These are phyloP conservation scores for Parnassius smintheus DNA, from an alignment of 2,888 invertebrate genomes.

Conservation along the genomic window DNA sequence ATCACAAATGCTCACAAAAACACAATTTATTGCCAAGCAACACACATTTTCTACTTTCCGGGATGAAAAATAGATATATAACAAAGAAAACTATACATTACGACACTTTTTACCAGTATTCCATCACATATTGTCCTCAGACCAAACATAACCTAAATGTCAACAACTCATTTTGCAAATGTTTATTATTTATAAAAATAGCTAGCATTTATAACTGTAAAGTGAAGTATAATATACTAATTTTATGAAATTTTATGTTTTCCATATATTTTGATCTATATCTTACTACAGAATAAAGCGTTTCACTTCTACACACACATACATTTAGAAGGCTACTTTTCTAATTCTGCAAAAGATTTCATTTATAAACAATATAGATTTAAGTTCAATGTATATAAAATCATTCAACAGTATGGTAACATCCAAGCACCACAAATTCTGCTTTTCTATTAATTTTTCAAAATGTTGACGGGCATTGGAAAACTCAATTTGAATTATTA, in stretches of 20 bases:
- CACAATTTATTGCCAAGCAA: constrained; percentile 47
- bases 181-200: not conserved
- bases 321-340: no score
- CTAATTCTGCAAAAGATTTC: no score
- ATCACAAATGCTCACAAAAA: constrained; percentile 75
- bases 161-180: constrained; percentile 11
- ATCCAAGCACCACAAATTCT: no score
- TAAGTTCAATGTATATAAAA: no score
- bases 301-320: not conserved
- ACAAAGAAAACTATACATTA: constrained; percentile 46
- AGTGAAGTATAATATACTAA: constrained; percentile 2
- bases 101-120: constrained; percentile 67
- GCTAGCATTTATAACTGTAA: not conserved
- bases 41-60: constrained; percentile 39
- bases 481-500: constrained; percentile 20
- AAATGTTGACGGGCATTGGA: not conserved
- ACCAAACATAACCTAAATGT: constrained; percentile 59
- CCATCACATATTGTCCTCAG: constrained; percentile 47
- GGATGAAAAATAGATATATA: constrained; percentile 38
- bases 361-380: no score
- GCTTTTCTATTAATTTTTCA: no score
- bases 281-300: not conserved
- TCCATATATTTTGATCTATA: not conserved
- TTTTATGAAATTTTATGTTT: not conserved
- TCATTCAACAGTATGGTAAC: no score